Evolutionary conservation across 64 coral and sea anemone genomes (phyloP).

Genomic region (Montipora foliosa): DNA sequence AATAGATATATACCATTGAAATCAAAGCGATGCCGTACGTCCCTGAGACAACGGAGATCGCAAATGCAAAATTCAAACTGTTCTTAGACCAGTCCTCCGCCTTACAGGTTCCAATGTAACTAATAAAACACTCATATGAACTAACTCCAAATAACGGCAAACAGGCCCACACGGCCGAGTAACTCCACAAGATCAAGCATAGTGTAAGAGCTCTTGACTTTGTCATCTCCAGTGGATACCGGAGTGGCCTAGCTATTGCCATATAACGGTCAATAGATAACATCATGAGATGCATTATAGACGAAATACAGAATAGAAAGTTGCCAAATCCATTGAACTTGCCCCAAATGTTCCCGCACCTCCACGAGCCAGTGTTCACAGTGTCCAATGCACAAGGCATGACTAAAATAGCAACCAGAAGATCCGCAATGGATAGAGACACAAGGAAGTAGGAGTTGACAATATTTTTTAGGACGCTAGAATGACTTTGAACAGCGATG

Average conservation of each 20-base stretch:
- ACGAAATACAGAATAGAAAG: conserved; percentile 89
- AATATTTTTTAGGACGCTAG: conserved; percentile 21
- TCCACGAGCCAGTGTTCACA: conserved; percentile 59
- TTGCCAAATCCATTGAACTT: conserved; percentile 81
- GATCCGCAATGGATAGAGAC: conserved; percentile 73
- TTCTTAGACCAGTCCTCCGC: conserved; percentile 63
- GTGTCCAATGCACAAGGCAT: conserved; percentile 81
- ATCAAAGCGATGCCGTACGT: conserved; percentile 78
- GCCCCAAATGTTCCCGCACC: conserved; percentile 68
- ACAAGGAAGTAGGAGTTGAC: conserved; percentile 73
- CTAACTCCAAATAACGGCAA: conserved; percentile 78
- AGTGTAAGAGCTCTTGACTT: conserved; percentile 3
- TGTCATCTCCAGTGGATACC: conserved; percentile 64
- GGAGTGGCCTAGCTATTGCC: conserved; percentile 64
- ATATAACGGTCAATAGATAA: conserved; percentile 84
- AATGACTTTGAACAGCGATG: conserved; percentile 29
- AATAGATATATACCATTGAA: conserved; percentile 75
- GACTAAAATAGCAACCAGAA: conserved; percentile 66
- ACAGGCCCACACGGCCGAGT: conserved; percentile 73
- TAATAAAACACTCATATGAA: conserved; percentile 84
- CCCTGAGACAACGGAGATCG: conserved; percentile 76
- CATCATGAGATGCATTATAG: conserved; percentile 89
- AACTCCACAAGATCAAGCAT: conserved; percentile 67
- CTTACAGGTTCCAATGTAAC: conserved; percentile 64
- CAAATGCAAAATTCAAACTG: conserved; percentile 78